Evolutionary conservation across 2,797 vertebrate genomes (phyloP), one percentile per base, ranked within the genome.

Genomic region (Rallus crepitans): DNA sequence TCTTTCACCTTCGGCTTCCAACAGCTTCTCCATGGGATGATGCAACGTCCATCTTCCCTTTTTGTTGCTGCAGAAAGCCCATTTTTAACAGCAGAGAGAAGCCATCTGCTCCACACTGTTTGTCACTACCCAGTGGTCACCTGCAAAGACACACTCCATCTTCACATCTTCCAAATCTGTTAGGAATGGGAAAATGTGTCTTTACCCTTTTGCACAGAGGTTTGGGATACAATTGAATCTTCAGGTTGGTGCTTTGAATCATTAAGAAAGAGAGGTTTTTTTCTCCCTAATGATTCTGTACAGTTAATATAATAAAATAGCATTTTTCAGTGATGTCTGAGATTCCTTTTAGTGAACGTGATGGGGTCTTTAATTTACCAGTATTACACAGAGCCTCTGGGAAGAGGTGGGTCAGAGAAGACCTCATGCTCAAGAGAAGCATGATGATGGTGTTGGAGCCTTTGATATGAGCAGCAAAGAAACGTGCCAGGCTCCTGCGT

Each of bases 401-500:
- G 64, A 78, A 53, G 23, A 72, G 42, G 24, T 24, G 81, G 40
- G 35, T 35, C 37, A 72, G 61, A 19, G 35, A 28, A 27, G 69
- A 45, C 15, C 60, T 73, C 17, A 5, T 37, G 47, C 40, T 39
- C 3, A 6, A 42, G 48, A 61, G 14, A n/a, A 68, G 42, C 48
- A 89, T 70, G 37, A 5, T 37, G 61, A 5, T 28, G 35, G 35
- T 73, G 33, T 61, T 77, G 59, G 14, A 73, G 40, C 40, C 50
- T 91, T 91, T 83, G n/a, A 68, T 37, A 5, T 1, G 0, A 71
- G 25, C 77, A 68, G 77, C 57, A 70, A 30, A 68, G 57, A 15
- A 61, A 25, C 0, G 0, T 21, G 45, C n/a, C 1, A 0, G 30
- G 37, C 53, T 57, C 50, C 77, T 47, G 64, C 1, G 0, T 42